Evolutionary conservation across 1,140 invertebrate genomes (phyloP).

Genomic region (Rhagoletis pomonella): DNA sequence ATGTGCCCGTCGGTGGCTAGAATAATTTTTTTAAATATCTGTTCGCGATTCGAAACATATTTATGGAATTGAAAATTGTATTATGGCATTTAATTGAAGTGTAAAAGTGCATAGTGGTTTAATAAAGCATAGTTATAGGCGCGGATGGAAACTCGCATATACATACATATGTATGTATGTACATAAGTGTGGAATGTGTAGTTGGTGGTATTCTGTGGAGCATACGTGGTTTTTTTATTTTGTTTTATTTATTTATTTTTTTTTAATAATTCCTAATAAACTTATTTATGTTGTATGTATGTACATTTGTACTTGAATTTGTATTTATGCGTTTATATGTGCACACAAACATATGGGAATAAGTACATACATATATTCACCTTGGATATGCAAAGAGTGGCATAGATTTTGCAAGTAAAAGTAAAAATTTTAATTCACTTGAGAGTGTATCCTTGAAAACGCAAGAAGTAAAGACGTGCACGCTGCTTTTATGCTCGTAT

Average conservation of each 20-base stretch:
- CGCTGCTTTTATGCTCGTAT: background rate
- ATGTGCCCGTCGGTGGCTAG: background rate
- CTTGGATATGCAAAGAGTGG: constrained; percentile 26
- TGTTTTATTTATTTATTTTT: background rate
- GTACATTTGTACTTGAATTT: background rate
- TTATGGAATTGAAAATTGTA: background rate
- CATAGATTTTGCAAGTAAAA: constrained; percentile 42
- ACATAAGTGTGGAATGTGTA: constrained; percentile 12
- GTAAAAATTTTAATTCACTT: constrained; percentile 42
- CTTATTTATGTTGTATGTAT: background rate
- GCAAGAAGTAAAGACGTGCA: constrained; percentile 32
- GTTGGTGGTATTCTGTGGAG: background rate
- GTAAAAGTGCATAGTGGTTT: background rate
- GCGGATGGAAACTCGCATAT: background rate
- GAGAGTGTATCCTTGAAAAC: constrained; percentile 45
- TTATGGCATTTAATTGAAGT: background rate
- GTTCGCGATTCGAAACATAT: background rate
- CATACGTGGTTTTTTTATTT: background rate
- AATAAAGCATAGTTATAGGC: background rate
- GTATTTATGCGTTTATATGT: background rate
- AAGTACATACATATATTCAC: background rate
- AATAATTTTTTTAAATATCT: background rate
- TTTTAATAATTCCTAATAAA: background rate
- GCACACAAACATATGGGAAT: background rate
- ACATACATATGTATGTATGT: no score